Evolutionary conservation across 2,113 vertebrate species (phyloP).

Genomic region (Gallinago paraguaiae): DNA sequence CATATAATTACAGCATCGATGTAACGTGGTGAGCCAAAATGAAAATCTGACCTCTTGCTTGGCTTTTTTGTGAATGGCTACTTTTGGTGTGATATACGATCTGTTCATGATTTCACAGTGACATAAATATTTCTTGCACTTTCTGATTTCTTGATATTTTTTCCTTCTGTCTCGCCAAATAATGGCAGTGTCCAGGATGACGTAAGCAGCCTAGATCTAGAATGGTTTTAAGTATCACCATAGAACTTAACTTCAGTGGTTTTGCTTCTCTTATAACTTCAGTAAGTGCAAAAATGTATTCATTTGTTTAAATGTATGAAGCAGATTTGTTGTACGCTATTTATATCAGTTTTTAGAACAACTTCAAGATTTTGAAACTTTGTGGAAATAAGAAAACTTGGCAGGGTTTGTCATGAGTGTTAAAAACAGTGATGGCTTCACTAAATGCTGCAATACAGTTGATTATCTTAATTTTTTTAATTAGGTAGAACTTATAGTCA

Average conservation of each 20-base stretch:
- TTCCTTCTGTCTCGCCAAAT: background rate
- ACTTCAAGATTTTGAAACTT: conserved; percentile 32
- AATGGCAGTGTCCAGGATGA: background rate
- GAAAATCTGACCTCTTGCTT: background rate
- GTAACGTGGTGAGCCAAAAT: conserved; percentile 3
- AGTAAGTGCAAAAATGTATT: background rate
- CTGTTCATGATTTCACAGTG: background rate
- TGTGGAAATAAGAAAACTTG: conserved; percentile 8
- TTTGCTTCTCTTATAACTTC: background rate
- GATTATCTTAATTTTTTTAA: background rate
- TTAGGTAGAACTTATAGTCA: conserved; percentile 21
- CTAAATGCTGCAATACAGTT: background rate
- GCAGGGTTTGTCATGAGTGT: background rate
- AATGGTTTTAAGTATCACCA: background rate
- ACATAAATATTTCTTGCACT: background rate
- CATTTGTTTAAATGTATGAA: background rate
- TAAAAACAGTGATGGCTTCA: background rate
- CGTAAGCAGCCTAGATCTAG: background rate
- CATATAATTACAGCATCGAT: background rate
- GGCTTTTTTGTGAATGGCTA: background rate
- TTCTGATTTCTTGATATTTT: background rate
- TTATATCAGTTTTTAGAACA: conserved; percentile 47
- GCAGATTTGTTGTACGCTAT: conserved; percentile 43
- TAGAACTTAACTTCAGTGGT: background rate
- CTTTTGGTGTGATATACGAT: background rate